phyloP scores from a whole-genome alignment of 2,113 vertebrate species.

The Gymnorhina tibicen region DNA sequence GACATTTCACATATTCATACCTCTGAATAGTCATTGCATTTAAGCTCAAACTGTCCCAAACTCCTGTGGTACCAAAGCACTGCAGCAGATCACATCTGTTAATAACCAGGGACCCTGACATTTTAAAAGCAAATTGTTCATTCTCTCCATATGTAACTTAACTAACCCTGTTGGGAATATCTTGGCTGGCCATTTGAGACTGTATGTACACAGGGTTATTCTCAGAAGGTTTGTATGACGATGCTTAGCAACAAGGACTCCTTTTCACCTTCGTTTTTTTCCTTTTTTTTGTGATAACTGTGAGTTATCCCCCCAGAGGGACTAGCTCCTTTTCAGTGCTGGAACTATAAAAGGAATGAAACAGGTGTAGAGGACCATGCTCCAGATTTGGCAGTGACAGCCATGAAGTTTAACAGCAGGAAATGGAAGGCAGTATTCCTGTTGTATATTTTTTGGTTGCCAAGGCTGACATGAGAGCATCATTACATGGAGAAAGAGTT shows the following conservation, averaged over 20 bases:
- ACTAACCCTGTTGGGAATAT: not conserved
- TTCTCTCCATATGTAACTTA: not conserved
- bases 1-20: not conserved
- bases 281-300: not conserved
- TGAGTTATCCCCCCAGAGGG: not conserved
- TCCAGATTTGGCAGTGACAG: conserved; percentile 10
- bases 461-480: not conserved
- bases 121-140: not conserved
- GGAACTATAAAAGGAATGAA: conserved; percentile 1
- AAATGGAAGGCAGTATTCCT: conserved; percentile 32
- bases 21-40: not conserved
- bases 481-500: not conserved
- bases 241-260: not conserved
- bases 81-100: not conserved
- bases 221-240: not conserved
- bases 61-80: not conserved
- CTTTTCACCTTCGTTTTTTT: not conserved
- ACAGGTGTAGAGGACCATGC: conserved; percentile 24
- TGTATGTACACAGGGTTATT: not conserved
- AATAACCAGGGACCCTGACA: not conserved
- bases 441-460: conserved; percentile 6
- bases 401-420: conserved; percentile 25
- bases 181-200: not conserved
- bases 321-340: not conserved
- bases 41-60: not conserved